phyloP scores from a whole-genome alignment of 2,888 invertebrate genomes.

The Drosophila austrosaltans region DNA sequence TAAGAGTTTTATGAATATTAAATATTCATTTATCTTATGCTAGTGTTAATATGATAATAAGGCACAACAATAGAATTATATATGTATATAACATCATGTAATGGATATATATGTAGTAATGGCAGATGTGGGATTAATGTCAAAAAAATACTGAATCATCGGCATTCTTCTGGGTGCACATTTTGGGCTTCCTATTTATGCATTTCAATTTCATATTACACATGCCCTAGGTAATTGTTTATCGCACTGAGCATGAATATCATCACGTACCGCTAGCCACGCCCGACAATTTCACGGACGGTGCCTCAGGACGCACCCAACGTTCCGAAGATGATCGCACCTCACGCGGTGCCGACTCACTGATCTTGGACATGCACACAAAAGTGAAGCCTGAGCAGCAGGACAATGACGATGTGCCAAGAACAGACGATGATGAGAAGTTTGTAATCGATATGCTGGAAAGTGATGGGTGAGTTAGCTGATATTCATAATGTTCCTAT shows the following conservation, averaged over 20 bases:
- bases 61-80: neutral
- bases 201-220: neutral
- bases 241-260: slow-evolving; percentile 88
- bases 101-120: neutral
- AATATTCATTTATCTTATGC: no score
- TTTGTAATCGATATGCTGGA: slow-evolving; percentile 83
- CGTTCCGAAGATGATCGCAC: slow-evolving; percentile 89
- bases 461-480: slow-evolving; percentile 81
- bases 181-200: no score
- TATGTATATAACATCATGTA: neutral
- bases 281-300: slow-evolving; percentile 84
- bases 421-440: slow-evolving; percentile 66
- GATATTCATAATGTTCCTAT: neutral
- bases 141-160: neutral
- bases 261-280: slow-evolving; percentile 85
- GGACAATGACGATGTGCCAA: slow-evolving; percentile 69
- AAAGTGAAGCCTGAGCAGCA: slow-evolving; percentile 38
- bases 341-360: slow-evolving; percentile 88
- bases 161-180: neutral
- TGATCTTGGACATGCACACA: slow-evolving; percentile 84
- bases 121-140: neutral
- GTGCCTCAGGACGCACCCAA: slow-evolving; percentile 85
- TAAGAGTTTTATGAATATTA: no score
- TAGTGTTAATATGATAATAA: neutral
- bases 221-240: slow-evolving; percentile 86